Conservation (phyloP, 1,140 invertebrate species). For the Cydia strobilella region DNA sequence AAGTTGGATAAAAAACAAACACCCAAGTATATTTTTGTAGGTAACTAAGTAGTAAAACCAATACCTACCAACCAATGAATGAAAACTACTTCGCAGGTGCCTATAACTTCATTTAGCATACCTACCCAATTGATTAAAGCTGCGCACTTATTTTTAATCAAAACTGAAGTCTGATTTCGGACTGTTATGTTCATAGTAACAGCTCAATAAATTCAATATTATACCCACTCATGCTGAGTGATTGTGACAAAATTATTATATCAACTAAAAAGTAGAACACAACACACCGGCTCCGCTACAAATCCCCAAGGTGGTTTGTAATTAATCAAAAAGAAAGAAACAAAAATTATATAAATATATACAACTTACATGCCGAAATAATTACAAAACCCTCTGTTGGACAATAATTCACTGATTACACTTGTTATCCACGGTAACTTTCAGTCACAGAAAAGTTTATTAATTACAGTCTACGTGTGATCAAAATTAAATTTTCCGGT, state of each 20-base stretch:
- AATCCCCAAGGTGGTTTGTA: conserved; percentile 18
- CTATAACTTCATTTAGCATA: too few species aligned
- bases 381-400: neutral
- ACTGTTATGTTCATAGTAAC: too few species aligned
- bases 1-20: too few species aligned
- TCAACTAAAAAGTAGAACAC: neutral
- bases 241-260: neutral
- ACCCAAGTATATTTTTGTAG: too few species aligned
- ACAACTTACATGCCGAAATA: conserved; percentile 16
- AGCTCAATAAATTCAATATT: neutral
- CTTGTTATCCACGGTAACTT: neutral
- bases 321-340: conserved; percentile 27
- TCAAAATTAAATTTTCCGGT: neutral
- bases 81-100: too few species aligned
- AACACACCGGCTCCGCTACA: conserved; percentile 19
- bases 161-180: too few species aligned
- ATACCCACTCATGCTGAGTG: neutral
- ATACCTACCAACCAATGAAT: too few species aligned
- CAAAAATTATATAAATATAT: neutral
- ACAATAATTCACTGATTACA: conserved; percentile 20
- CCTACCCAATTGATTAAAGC: too few species aligned
- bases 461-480: neutral
- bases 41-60: too few species aligned
- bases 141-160: too few species aligned
- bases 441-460: neutral